Percentiles rank a stretch among this genome's conserved stretches.
These are phyloP conservation scores for Xestia rhomboidea DNA, from an alignment of 2,888 invertebrate species.

Conservation along the genomic window DNA sequence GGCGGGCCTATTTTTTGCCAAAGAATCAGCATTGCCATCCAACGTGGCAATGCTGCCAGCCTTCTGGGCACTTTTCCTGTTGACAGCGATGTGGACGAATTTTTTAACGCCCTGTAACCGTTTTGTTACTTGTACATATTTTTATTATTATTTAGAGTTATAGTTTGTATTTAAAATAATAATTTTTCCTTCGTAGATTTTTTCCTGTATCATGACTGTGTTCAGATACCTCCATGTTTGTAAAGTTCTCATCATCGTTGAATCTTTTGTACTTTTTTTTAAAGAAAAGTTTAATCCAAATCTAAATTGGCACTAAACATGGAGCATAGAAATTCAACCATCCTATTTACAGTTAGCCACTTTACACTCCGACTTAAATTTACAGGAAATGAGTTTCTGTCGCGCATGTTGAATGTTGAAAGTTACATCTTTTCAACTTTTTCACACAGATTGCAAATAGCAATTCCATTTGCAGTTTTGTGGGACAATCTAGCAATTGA, in stretches of 20 bases:
- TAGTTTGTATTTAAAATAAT: not conserved
- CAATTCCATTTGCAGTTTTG: conserved; percentile 49
- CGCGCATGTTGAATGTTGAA: conserved; percentile 21
- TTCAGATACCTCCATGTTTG: not conserved
- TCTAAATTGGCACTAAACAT: conserved; percentile 1
- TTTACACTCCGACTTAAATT: conserved; percentile 23
- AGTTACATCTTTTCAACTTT: conserved; percentile 33
- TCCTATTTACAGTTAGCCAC: conserved; percentile 25
- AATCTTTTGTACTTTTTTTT: not conserved
- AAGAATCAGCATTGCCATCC: no score
- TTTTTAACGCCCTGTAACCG: no score
- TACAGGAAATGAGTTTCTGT: conserved; percentile 58
- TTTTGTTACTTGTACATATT: no score
- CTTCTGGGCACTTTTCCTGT: no score
- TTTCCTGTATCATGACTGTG: no score
- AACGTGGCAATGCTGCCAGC: no score
- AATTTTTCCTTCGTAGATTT: not conserved
- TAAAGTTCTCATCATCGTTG: not conserved
- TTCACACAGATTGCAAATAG: conserved; percentile 25
- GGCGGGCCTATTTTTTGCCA: no score
- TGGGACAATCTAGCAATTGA: conserved; percentile 13
- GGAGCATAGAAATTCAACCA: not conserved
- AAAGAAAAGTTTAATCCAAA: conserved; percentile 1
- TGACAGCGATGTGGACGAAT: no score
- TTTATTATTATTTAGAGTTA: no score